Conservation (phyloP, 1,140 invertebrate genomes). For the Drosophila suzukii region DNA sequence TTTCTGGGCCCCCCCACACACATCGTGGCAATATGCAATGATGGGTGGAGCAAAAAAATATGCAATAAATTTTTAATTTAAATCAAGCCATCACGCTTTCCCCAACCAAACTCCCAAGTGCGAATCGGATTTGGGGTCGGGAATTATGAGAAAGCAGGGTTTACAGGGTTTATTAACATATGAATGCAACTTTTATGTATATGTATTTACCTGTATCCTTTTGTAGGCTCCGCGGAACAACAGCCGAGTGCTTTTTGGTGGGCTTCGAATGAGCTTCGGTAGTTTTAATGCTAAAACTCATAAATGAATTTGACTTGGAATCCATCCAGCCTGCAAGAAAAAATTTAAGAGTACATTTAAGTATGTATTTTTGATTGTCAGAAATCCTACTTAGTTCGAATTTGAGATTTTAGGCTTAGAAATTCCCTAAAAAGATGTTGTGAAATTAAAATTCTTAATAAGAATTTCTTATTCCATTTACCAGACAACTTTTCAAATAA, state of each 20-base stretch:
- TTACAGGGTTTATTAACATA: slow-evolving; percentile 60
- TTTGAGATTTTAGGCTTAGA: not conserved
- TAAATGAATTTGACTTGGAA: slow-evolving; percentile 23
- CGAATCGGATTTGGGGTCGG: slow-evolving; percentile 22
- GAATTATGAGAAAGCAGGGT: slow-evolving; percentile 3
- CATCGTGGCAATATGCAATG: slow-evolving; percentile 49
- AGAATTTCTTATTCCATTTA: too few relatives aligned
- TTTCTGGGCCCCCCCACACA: not conserved
- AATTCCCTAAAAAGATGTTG: too few relatives aligned
- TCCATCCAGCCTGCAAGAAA: slow-evolving; percentile 28
- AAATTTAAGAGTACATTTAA: not conserved
- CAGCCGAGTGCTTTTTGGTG: slow-evolving; percentile 27
- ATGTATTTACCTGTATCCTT: slow-evolving; percentile 30
- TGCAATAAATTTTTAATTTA: slow-evolving; percentile 83
- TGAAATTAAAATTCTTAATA: too few relatives aligned
- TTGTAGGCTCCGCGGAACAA: slow-evolving; percentile 18
- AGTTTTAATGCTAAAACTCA: slow-evolving; percentile 25
- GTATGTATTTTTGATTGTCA: not conserved
- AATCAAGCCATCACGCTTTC: slow-evolving; percentile 65
- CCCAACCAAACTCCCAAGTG: slow-evolving; percentile 1
- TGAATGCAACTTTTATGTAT: slow-evolving; percentile 50
- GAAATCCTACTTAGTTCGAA: not conserved
- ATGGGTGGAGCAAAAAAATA: slow-evolving; percentile 66
- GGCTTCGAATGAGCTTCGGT: slow-evolving; percentile 26
- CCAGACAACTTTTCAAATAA: too few relatives aligned